Conservation (phyloP, 2,113 vertebrate genomes). For the Henicopernis longicauda region DNA sequence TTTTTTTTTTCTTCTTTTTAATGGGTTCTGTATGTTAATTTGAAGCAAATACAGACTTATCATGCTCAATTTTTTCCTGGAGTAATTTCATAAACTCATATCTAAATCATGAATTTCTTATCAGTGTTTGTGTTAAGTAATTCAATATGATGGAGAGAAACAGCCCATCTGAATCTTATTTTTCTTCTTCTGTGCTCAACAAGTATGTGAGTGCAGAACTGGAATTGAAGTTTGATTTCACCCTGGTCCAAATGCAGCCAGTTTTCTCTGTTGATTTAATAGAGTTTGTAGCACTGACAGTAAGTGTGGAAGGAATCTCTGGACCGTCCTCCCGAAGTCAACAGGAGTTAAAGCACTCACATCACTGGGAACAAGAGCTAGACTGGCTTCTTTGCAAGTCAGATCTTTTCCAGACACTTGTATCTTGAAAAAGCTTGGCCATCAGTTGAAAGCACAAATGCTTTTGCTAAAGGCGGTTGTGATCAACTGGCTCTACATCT, state of each 20-base stretch:
- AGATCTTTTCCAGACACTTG: not conserved
- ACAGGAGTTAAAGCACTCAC: not conserved
- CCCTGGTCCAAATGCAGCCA: not conserved
- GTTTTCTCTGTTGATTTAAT: not conserved
- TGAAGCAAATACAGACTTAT: constrained; percentile 47
- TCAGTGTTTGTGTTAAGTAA: constrained; percentile 53
- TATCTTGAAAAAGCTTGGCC: not conserved
- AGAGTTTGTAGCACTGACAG: not conserved
- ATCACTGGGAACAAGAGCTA: not conserved
- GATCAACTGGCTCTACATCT: not conserved
- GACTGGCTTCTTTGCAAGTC: not conserved
- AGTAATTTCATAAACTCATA: constrained; percentile 33
- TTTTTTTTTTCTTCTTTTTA: constrained; percentile 4
- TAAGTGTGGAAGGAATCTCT: not conserved
- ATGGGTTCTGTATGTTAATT: not conserved
- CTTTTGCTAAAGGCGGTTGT: not conserved
- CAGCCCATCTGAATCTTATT: constrained; percentile 4
- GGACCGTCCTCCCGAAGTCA: not conserved
- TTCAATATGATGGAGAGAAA: constrained; percentile 42
- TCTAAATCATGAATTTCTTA: constrained; percentile 41
- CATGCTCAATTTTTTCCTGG: constrained; percentile 15
- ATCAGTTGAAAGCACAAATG: not conserved
- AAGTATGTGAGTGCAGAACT: not conserved
- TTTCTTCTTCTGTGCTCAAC: not conserved
- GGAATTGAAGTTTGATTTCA: not conserved